Conservation (phyloP, 2,113 vertebrate genomes). For the Forbesichthys agassizii region DNA sequence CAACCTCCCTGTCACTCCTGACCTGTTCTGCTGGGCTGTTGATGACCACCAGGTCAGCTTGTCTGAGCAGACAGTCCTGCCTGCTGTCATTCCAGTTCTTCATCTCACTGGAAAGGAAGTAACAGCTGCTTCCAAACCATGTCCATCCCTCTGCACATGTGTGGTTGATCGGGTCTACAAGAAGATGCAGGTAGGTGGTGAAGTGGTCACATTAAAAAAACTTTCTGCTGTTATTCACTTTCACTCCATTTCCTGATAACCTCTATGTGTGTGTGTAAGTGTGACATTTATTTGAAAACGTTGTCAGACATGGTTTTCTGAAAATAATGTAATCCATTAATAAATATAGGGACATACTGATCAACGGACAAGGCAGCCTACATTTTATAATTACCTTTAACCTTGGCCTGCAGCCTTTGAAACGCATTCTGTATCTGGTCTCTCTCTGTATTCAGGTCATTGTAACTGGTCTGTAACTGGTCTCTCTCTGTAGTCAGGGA, state of each 20-base stretch:
- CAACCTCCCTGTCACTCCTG: not conserved
- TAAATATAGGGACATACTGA: too few species aligned
- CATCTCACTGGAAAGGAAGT: constrained; percentile 2
- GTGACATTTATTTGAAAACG: too few species aligned
- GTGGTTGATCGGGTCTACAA: constrained; percentile 3
- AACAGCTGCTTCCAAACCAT: constrained; percentile 43
- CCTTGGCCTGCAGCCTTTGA: not conserved
- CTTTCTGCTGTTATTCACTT: not conserved
- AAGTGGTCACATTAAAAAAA: not conserved
- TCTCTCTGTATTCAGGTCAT: not conserved
- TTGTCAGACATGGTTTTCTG: too few species aligned
- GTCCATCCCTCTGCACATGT: constrained; percentile 23
- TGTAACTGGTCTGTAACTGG: too few species aligned
- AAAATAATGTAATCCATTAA: too few species aligned
- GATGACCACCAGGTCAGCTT: constrained; percentile 37
- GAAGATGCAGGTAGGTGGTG: not conserved
- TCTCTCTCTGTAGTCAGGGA: too few species aligned
- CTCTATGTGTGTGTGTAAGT: too few species aligned
- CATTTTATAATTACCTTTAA: not conserved
- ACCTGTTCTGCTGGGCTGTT: constrained; percentile 45
- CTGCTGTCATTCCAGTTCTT: constrained; percentile 39
- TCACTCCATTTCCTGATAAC: too few species aligned
- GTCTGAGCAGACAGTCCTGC: constrained; percentile 6
- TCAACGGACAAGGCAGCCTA: not conserved
- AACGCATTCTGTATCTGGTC: not conserved